Conservation (phyloP, 2,113 vertebrate genomes). For the Anhinga anhinga region DNA sequence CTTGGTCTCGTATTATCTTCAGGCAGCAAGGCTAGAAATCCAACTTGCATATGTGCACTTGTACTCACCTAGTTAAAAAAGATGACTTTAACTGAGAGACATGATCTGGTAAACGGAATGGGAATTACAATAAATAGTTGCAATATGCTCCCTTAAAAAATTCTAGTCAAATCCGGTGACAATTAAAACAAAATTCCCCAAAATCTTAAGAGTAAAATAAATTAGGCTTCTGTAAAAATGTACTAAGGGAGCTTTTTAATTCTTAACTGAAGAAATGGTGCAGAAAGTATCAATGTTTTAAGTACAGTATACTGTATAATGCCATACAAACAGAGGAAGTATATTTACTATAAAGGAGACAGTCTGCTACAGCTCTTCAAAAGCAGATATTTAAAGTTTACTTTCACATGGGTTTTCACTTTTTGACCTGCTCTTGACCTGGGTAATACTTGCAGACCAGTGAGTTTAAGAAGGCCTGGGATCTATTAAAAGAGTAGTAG, state of each 20-base stretch:
- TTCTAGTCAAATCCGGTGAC: background rate
- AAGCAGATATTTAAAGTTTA: conserved; percentile 83
- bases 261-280: background rate
- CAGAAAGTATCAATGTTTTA: background rate
- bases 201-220: background rate
- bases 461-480: conserved; percentile 85
- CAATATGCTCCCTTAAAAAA: background rate
- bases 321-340: conserved; percentile 62
- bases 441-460: conserved; percentile 80
- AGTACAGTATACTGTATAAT: conserved; percentile 13
- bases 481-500: conserved; percentile 91
- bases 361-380: conserved; percentile 72
- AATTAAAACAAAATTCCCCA: background rate
- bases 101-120: background rate
- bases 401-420: conserved; percentile 84
- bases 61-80: background rate
- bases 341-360: conserved; percentile 72
- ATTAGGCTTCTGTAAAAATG: background rate
- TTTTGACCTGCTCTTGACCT: conserved; percentile 87
- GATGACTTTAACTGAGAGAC: background rate
- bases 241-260: background rate
- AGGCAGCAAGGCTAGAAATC: background rate
- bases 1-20: background rate
- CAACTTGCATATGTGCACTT: background rate
- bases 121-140: background rate